phyloP scores from a whole-genome alignment of 2,797 vertebrate genomes.

The Ciconia nigra region DNA sequence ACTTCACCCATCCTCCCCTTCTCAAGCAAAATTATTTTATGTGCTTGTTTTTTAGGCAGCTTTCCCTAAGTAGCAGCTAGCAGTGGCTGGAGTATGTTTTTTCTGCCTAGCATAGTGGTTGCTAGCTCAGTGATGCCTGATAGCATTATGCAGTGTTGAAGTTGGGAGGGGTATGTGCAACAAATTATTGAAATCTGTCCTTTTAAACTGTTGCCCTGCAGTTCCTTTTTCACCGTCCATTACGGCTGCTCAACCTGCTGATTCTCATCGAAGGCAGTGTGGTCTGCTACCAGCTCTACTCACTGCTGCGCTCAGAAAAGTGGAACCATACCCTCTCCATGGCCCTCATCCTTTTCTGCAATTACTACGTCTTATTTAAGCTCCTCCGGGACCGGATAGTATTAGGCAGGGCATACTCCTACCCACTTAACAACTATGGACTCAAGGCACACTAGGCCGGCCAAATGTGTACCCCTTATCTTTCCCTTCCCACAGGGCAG shows the following conservation, averaged over 20 bases:
- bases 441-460: conserved; percentile 87
- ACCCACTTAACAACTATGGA: conserved; percentile 84
- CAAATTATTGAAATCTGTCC: background rate
- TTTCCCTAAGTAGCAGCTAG: background rate
- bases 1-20: background rate
- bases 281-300: conserved; percentile 97
- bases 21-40: background rate
- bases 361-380: conserved; percentile 99
- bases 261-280: conserved; percentile 96
- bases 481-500: background rate
- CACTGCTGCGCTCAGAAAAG: conserved; percentile 95
- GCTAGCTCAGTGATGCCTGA: background rate
- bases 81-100: background rate
- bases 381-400: conserved; percentile 96
- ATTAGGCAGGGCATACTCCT: conserved; percentile 95
- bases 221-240: conserved; percentile 97
- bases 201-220: conserved; percentile 63
- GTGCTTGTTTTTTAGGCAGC: rapidly evolving
- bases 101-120: background rate
- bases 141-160: background rate
- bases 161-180: background rate
- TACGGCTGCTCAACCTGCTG: conserved; percentile 97
- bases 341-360: conserved; percentile 98
- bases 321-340: conserved; percentile 99
- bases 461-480: background rate